Conservation (phyloP, 2,888 invertebrate genomes). For the Dynastes maya region DNA sequence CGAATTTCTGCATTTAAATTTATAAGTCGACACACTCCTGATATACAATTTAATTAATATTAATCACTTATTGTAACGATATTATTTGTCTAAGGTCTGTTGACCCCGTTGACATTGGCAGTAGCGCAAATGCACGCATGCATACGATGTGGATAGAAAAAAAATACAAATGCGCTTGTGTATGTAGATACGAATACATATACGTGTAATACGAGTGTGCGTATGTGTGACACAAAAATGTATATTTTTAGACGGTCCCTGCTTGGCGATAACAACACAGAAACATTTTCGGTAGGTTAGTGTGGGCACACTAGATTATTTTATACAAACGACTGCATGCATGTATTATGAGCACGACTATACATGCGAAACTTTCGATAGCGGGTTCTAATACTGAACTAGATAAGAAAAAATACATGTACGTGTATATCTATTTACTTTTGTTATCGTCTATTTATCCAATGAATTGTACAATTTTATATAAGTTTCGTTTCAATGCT, state of each 20-base stretch:
- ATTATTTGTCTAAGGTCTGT: conserved; percentile 52
- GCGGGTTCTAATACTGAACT: conserved; percentile 33
- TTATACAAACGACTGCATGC: neutral
- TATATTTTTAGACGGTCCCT: conserved; percentile 42
- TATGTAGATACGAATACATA: neutral
- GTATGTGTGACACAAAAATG: conserved; percentile 42
- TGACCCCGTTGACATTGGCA: conserved; percentile 49
- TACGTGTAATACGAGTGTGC: neutral
- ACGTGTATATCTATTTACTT: conserved; percentile 35
- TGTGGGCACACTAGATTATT: conserved; percentile 34
- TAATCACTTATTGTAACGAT: conserved; percentile 47
- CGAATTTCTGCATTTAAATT: conserved; percentile 30
- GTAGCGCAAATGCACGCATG: conserved; percentile 45
- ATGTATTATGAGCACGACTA: neutral
- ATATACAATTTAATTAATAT: conserved; percentile 40
- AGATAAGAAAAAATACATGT: conserved; percentile 42
- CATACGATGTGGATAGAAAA: conserved; percentile 36
- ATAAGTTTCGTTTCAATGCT: conserved; percentile 21
- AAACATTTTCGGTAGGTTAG: conserved; percentile 49
- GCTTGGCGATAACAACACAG: conserved; percentile 47
- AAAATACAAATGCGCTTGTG: conserved; percentile 2
- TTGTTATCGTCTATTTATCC: conserved; percentile 38
- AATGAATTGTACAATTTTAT: conserved; percentile 43
- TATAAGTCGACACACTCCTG: conserved; percentile 14
- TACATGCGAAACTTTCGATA: conserved; percentile 17